Percentiles rank a stretch among this genome's conserved stretches.
Conservation (phyloP, 2,797 vertebrate genomes). For the Sebastes kiyomatsui region DNA sequence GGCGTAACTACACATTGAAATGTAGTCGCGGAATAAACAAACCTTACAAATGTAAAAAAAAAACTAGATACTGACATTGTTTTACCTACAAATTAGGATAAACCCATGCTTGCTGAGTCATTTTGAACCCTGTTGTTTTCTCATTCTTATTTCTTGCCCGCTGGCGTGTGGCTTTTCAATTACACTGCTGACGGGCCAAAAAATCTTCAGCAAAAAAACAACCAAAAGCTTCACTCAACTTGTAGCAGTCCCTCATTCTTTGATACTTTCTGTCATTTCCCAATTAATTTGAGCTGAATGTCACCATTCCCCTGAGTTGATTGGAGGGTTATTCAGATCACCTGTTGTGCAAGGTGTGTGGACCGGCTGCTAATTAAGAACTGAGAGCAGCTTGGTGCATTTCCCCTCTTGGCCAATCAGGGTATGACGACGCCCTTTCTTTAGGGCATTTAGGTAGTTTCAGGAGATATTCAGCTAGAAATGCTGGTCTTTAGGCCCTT, state of each 20-base stretch:
- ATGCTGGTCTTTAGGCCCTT: neutral
- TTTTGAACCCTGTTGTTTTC: neutral
- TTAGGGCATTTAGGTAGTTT: neutral
- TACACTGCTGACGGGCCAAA: neutral
- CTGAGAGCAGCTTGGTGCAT: too few species aligned
- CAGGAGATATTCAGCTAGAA: too few species aligned
- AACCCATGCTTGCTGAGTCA: neutral
- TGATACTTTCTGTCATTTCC: neutral
- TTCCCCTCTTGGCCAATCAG: too few species aligned
- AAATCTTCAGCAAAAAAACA: neutral
- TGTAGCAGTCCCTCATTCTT: neutral
- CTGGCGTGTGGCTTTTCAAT: neutral
- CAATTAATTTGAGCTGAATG: neutral
- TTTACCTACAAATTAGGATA: neutral
- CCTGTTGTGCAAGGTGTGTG: neutral
- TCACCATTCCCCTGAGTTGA: accelerated
- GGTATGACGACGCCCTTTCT: neutral
- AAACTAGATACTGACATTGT: neutral
- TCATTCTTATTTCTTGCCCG: neutral
- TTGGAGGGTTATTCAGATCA: neutral
- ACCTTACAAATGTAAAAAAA: neutral
- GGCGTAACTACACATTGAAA: neutral
- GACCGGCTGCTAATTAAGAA: too few species aligned
- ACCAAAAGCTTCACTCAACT: neutral
- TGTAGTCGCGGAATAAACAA: neutral